phyloP scores from a whole-genome alignment of 2,797 vertebrate species.

The Cirrhinus molitorella region DNA sequence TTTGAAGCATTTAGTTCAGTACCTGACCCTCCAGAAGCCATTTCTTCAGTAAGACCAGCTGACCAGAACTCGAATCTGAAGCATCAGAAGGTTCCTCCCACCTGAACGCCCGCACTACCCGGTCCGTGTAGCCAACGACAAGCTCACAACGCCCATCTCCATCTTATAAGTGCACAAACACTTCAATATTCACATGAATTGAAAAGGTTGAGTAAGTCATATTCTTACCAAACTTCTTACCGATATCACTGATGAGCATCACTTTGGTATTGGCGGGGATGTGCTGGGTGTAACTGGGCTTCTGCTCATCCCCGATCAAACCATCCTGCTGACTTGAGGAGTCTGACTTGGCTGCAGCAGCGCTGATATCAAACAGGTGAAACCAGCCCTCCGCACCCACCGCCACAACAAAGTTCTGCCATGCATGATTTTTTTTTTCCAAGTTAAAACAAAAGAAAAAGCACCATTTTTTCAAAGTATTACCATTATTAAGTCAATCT shows the following conservation, averaged over 20 bases:
- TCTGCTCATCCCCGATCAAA: slow-evolving; percentile 85
- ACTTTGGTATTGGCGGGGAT: slow-evolving; percentile 98
- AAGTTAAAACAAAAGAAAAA: not conserved
- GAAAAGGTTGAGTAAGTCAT: not conserved
- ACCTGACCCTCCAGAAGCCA: slow-evolving; percentile 99
- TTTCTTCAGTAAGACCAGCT: slow-evolving; percentile 93
- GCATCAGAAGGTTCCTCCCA: slow-evolving; percentile 89
- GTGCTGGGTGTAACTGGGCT: slow-evolving; percentile 91
- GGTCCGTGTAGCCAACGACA: slow-evolving; percentile 96
- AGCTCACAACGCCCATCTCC: slow-evolving; percentile 92
- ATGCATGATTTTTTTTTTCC: not conserved
- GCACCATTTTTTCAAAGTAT: not conserved
- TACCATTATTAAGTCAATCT: not conserved
- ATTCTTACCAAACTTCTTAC: slow-evolving; percentile 67
- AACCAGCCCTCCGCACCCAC: slow-evolving; percentile 98
- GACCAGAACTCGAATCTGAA: slow-evolving; percentile 82
- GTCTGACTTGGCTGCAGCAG: slow-evolving; percentile 79
- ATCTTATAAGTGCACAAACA: slow-evolving; percentile 76
- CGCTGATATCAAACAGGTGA: slow-evolving; percentile 92
- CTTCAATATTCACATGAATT: not conserved
- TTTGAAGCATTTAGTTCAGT: not conserved
- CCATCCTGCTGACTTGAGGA: slow-evolving; percentile 85
- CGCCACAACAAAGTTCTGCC: slow-evolving; percentile 92
- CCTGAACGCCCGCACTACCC: slow-evolving; percentile 95
- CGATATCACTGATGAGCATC: slow-evolving; percentile 96